Evolutionary conservation across 2,113 vertebrate genomes (phyloP), one percentile per base, ranked within the genome.

Genomic region (Sialia sialis): DNA sequence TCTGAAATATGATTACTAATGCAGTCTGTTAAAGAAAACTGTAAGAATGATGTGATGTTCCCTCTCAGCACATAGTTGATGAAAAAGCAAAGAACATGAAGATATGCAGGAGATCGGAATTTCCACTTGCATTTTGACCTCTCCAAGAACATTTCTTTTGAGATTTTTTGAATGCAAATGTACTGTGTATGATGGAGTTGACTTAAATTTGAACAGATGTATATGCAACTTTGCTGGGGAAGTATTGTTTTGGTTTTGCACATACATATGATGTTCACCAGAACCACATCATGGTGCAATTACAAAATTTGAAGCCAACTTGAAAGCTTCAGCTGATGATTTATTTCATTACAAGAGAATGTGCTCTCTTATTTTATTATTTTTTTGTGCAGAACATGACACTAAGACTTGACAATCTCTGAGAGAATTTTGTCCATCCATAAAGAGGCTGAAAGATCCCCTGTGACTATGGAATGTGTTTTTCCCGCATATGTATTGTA

Each of bases 211-310:
- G 32, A 82, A 60, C 22, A 75, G 27, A 7, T 11, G 4, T 34
- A n/a, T 21, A 58, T 32, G 20, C 12, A 51, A 0, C 14, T 89
- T 92, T 49, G 29, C 13, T n/a, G 3, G 41, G 11, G n/a, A 46
- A 56, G 9, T 60, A 38, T 55, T 60, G 27, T 68, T 92, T 92
- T 76, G 14, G 21, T 73, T 43, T 49, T 75, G 7, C 19, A 34
- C 19, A 26, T 25, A 16, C 3, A 12, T 49, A 26, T 26, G 16
- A 36, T 1, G 5, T 4, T 22, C 0, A 1, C 46, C 27, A 60
- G 77, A 93, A 81, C 5, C 9, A 21, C 16, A 56, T 52, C 32
- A 26, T 13, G 6, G 8, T 36, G 26, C 1, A 10, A 27, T 2
- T 66, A 38, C 19, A 91, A 85, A 89, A 48, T 51, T 46, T 83